These are phyloP conservation scores for Synergus umbraculus DNA, from an alignment of 2,888 invertebrate genomes.

Conservation along the genomic window DNA sequence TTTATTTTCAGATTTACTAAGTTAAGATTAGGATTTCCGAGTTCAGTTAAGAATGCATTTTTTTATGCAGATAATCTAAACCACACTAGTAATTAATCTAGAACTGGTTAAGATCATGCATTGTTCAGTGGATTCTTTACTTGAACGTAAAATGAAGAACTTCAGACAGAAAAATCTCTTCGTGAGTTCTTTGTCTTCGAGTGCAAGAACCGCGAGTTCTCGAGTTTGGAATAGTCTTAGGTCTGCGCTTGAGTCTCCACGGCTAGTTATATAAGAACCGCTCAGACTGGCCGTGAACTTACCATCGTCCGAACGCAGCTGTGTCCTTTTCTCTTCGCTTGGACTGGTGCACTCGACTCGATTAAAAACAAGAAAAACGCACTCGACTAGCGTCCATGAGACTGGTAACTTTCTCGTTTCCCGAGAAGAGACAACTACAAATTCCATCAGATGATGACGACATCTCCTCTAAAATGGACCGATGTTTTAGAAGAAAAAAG, in stretches of 20 bases:
- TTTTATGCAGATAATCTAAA: background rate
- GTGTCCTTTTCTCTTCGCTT: constrained; percentile 58
- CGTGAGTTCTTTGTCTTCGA: constrained; percentile 51
- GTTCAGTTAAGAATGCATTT: background rate
- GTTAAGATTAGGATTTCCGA: too few relatives aligned
- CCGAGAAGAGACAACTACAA: constrained; percentile 16
- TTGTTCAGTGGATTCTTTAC: background rate
- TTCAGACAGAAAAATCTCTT: background rate
- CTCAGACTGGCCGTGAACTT: constrained; percentile 77
- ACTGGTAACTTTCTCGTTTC: constrained; percentile 53
- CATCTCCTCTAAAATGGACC: background rate
- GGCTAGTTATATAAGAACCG: constrained; percentile 59
- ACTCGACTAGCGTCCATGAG: constrained; percentile 48
- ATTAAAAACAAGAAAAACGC: constrained; percentile 54
- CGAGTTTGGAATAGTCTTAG: constrained; percentile 55
- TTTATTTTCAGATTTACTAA: too few relatives aligned
- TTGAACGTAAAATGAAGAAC: background rate
- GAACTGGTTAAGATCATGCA: background rate
- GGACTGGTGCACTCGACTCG: constrained; percentile 51
- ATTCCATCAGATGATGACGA: background rate
- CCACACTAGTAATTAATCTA: background rate
- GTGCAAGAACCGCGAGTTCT: constrained; percentile 56
- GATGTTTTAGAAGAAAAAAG: background rate
- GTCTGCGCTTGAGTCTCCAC: constrained; percentile 48
- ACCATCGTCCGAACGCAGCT: constrained; percentile 68